These are phyloP conservation scores for Zaprionus africanus DNA, from an alignment of 1,140 invertebrate genomes.

Conservation along the genomic window DNA sequence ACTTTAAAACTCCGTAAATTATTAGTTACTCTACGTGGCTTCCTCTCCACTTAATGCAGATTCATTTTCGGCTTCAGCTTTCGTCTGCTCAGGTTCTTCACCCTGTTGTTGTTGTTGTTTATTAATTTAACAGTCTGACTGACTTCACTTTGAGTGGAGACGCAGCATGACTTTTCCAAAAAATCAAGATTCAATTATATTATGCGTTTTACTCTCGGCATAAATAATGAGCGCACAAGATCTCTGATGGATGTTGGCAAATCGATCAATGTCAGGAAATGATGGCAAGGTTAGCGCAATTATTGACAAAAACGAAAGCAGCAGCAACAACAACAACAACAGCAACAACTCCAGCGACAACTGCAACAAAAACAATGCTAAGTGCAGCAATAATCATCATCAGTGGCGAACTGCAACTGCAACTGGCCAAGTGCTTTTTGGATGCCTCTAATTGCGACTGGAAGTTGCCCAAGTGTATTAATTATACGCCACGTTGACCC, in stretches of 20 bases:
- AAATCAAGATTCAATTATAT: constrained; percentile 18
- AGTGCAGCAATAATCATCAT: constrained; percentile 53
- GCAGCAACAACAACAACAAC: constrained; percentile 16
- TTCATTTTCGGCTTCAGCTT: background rate
- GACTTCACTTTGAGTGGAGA: constrained; percentile 21
- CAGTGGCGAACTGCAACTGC: constrained; percentile 37
- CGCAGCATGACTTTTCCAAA: constrained; percentile 69
- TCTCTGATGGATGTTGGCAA: constrained; percentile 58
- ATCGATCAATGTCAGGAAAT: constrained; percentile 82
- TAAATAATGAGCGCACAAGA: constrained; percentile 20
- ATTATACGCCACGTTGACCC: constrained; percentile 81
- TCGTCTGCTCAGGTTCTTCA: background rate
- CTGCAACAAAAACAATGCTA: constrained; percentile 37
- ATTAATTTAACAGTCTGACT: constrained; percentile 17
- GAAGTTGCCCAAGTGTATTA: constrained; percentile 80
- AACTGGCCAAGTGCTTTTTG: constrained; percentile 30
- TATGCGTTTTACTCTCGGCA: constrained; percentile 31
- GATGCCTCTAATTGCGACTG: constrained; percentile 68
- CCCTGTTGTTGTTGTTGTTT: constrained; percentile 15
- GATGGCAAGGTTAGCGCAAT: constrained; percentile 80
- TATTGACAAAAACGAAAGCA: constrained; percentile 48
- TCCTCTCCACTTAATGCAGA: background rate
- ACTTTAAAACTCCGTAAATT: background rate
- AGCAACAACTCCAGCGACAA: constrained; percentile 17
- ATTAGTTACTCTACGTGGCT: background rate